A percentile compares a stretch with the other conserved stretches of the same genome.
phyloP scores from a whole-genome alignment of 64 coral and sea anemone species.

The Dendrophyllia cribrosa region DNA sequence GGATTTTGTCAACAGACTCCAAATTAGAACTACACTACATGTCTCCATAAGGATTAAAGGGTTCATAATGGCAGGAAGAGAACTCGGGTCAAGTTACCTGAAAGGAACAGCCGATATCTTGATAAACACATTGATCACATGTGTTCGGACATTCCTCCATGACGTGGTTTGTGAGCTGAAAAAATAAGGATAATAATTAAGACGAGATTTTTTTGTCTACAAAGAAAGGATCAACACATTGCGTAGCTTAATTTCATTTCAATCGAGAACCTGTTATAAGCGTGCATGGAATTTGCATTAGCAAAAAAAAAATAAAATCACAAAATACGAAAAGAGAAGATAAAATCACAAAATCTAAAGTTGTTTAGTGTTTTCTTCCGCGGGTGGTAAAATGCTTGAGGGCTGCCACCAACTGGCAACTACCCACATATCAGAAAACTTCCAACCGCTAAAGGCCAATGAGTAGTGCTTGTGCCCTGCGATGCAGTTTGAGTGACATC shows the following conservation, averaged over 20 bases:
- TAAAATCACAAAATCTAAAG: neutral
- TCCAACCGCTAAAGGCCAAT: too few species aligned
- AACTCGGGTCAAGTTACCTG: constrained; percentile 33
- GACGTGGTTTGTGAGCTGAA: constrained; percentile 59
- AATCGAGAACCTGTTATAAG: too few species aligned
- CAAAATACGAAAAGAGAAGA: neutral
- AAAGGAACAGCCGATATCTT: constrained; percentile 62
- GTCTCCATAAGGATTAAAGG: too few species aligned
- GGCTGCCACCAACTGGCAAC: too few species aligned
- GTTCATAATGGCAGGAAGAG: neutral
- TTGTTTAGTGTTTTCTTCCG: neutral
- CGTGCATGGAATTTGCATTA: too few species aligned
- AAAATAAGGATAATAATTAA: neutral
- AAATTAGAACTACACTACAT: too few species aligned
- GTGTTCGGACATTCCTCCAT: constrained; percentile 69
- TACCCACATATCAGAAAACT: too few species aligned
- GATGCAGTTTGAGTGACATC: neutral
- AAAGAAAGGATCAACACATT: too few species aligned
- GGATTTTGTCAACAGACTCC: too few species aligned
- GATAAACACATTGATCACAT: constrained; percentile 25
- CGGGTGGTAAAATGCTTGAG: neutral
- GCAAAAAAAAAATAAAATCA: too few species aligned
- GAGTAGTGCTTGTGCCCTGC: neutral
- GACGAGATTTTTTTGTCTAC: neutral
- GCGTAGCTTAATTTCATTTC: too few species aligned